Evolutionary conservation across 2,113 vertebrate species (phyloP).

Genomic region (Gorsachius goisagi): DNA sequence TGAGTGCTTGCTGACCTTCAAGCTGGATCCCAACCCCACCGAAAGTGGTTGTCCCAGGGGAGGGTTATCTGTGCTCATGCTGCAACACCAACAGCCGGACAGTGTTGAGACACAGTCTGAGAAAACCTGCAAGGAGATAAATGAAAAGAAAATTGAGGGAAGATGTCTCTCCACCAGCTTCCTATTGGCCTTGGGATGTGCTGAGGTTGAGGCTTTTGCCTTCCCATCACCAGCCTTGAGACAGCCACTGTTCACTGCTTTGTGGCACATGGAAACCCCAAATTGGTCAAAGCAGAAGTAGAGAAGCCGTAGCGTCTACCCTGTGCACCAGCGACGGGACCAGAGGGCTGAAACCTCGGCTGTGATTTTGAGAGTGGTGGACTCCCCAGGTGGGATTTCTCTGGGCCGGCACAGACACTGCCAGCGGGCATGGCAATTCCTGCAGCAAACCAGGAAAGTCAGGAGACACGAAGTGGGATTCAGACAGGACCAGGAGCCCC

Average conservation of each 20-base stretch:
- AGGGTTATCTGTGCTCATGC: not conserved
- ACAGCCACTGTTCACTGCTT: not conserved
- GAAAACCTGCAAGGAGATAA: not conserved
- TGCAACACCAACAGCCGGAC: not conserved
- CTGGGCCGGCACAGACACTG: not conserved
- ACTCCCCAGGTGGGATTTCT: not conserved
- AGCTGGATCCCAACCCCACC: not conserved
- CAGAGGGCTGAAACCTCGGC: not conserved
- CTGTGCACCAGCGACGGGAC: not conserved
- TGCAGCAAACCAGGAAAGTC: not conserved
- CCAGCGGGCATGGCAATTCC: not conserved
- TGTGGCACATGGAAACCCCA: not conserved
- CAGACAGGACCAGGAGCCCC: not conserved
- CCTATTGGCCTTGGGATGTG: not conserved
- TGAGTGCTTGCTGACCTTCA: not conserved
- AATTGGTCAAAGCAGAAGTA: not conserved
- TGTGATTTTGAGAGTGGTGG: not conserved
- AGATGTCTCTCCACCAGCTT: not conserved
- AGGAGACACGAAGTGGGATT: not conserved
- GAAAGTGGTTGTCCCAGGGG: not conserved
- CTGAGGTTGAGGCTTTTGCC: not conserved
- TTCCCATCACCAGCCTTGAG: not conserved
- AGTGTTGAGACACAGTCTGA: rapidly evolving
- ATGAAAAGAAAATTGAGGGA: not conserved
- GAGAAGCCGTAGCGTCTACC: rapidly evolving